These are phyloP conservation scores for Corythaeola cristata DNA, from an alignment of 2,113 vertebrate genomes.

Conservation along the genomic window DNA sequence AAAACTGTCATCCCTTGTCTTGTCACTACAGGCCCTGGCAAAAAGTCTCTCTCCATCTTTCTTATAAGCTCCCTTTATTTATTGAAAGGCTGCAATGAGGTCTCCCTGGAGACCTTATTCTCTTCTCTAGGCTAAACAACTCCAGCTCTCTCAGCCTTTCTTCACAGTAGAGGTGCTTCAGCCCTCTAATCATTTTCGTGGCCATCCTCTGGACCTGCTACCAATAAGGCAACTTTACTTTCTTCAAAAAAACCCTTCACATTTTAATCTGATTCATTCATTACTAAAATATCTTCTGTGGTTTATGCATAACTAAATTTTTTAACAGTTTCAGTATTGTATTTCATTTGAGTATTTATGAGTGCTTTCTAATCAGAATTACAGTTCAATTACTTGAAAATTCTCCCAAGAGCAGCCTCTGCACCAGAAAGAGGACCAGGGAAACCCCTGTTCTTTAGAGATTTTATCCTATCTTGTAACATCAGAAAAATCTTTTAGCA, in stretches of 20 bases:
- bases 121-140: neutral
- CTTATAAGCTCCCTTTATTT: neutral
- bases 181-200: neutral
- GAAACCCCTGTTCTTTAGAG: neutral
- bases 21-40: neutral
- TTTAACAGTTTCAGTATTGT: neutral
- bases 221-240: neutral
- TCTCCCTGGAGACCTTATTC: neutral
- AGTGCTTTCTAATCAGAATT: neutral
- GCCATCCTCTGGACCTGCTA: neutral
- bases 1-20: neutral
- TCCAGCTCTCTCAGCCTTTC: neutral
- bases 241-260: neutral
- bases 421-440: neutral
- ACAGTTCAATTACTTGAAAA: neutral
- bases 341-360: neutral
- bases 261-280: neutral
- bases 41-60: neutral
- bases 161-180: neutral
- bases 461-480: neutral
- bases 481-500: neutral
- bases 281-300: neutral
- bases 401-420: neutral
- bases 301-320: neutral
- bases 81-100: neutral